A percentile compares a stretch with the other conserved stretches of the same genome.
phyloP scores from a whole-genome alignment of 2,797 vertebrate genomes.

The Acanthurus lineatus region DNA sequence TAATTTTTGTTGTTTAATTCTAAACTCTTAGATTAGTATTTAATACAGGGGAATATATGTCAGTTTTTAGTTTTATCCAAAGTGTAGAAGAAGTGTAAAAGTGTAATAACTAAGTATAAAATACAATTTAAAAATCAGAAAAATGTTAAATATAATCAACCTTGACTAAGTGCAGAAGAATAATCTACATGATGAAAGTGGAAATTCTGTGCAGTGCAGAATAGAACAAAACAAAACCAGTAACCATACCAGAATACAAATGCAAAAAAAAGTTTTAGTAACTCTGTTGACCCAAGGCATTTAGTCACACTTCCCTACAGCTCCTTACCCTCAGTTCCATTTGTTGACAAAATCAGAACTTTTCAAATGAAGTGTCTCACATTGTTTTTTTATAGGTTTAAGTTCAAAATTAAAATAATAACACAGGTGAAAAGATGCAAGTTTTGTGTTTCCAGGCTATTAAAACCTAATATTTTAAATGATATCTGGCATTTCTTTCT shows the following conservation, averaged over 20 bases:
- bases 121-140: too few relatives aligned
- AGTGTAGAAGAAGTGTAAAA: not conserved
- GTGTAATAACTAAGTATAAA: not conserved
- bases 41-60: too few relatives aligned
- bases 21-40: too few relatives aligned
- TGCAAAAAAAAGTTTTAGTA: not conserved
- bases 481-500: too few relatives aligned
- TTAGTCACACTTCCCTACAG: too few relatives aligned
- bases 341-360: not conserved
- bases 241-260: not conserved
- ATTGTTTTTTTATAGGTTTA: too few relatives aligned
- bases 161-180: not conserved
- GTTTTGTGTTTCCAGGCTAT: not conserved
- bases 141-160: too few relatives aligned
- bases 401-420: not conserved
- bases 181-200: not conserved
- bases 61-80: not conserved
- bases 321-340: not conserved
- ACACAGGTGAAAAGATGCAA: not conserved
- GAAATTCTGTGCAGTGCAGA: not conserved
- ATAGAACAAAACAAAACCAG: not conserved
- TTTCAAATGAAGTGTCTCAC: not conserved
- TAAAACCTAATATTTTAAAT: not conserved
- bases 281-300: not conserved
- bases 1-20: not conserved